These are phyloP conservation scores for Leptura quadrifasciata DNA, from an alignment of 2,888 invertebrate species.

Conservation along the genomic window DNA sequence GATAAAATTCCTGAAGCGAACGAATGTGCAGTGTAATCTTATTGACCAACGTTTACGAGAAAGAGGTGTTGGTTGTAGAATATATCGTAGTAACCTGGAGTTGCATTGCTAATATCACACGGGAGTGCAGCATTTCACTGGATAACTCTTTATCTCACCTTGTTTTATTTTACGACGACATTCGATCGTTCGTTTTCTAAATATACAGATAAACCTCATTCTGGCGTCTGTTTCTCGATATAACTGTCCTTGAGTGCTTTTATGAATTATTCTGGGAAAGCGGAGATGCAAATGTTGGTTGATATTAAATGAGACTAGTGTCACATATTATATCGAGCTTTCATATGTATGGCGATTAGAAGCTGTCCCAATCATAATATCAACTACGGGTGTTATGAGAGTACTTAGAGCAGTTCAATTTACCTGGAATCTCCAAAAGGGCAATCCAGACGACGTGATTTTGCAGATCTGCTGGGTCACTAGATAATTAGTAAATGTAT, in stretches of 20 bases:
- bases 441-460: too few relatives aligned
- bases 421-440: too few relatives aligned
- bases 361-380: too few relatives aligned
- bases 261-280: conserved; percentile 12
- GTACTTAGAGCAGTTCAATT: too few relatives aligned
- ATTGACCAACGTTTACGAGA: conserved; percentile 4
- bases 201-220: background rate
- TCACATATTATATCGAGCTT: too few relatives aligned
- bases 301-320: too few relatives aligned
- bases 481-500: too few relatives aligned
- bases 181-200: conserved; percentile 13
- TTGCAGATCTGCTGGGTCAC: too few relatives aligned
- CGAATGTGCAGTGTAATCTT: background rate
- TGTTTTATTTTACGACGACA: conserved; percentile 9
- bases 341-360: too few relatives aligned
- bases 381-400: too few relatives aligned
- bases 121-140: background rate
- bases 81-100: background rate
- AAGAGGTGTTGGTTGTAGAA: background rate
- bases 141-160: background rate
- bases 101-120: conserved; percentile 21
- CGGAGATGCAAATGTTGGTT: background rate
- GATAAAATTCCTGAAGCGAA: conserved; percentile 21
- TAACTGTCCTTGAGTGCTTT: background rate
- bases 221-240: background rate